Conservation (phyloP, 2,797 vertebrate genomes). For the Acipenser ruthenus region DNA sequence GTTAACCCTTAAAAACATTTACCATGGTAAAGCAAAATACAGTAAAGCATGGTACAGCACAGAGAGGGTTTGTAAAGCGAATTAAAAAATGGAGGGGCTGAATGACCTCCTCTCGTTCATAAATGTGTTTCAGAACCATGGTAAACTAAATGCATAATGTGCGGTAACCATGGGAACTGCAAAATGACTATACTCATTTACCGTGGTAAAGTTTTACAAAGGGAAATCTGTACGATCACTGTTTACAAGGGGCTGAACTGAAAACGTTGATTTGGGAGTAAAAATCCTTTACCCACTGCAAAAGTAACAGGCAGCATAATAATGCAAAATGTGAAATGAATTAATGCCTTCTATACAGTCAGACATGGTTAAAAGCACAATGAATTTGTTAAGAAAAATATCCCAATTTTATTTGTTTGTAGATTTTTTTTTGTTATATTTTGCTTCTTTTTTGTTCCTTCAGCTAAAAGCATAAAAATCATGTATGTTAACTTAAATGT, state of each 20-base stretch:
- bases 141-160: too few species aligned
- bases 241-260: too few species aligned
- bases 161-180: too few species aligned
- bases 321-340: constrained; percentile 40
- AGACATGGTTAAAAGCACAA: constrained; percentile 46
- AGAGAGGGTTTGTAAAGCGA: too few species aligned
- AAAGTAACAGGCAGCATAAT: constrained; percentile 5
- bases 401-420: constrained; percentile 35
- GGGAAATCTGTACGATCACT: too few species aligned
- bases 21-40: too few species aligned
- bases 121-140: too few species aligned
- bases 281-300: background rate
- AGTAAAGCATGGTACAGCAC: too few species aligned
- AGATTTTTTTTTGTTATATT: constrained; percentile 27
- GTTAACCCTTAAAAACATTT: too few species aligned
- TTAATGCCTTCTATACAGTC: constrained; percentile 28
- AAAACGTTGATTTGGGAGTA: too few species aligned
- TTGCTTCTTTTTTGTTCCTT: constrained; percentile 37
- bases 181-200: too few species aligned
- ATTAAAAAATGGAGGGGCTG: background rate
- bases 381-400: constrained; percentile 41
- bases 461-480: constrained; percentile 60
- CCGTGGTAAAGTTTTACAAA: too few species aligned
- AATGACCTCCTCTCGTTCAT: background rate
- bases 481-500: constrained; percentile 60